Evolutionary conservation across 2,797 vertebrate genomes (phyloP), one percentile per base, ranked within the genome.

Genomic region (Serranus cabrilla): DNA sequence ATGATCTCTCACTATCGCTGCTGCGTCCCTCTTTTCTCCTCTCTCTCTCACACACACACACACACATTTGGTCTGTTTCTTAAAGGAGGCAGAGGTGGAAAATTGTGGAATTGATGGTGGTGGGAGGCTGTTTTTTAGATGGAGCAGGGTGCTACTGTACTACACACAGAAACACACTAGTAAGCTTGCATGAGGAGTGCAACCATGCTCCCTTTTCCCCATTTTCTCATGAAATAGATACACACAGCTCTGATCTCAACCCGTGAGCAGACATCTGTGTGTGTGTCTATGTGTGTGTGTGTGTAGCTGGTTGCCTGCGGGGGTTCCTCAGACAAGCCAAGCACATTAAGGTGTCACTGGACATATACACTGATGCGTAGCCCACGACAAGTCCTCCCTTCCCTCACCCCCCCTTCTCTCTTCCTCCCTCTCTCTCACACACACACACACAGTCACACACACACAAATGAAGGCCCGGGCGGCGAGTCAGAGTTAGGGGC

Each of bases 291-390:
- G 56, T 63, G 56, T 51, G 27, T 45, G 23, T 23, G 21, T 40
- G 39, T 57, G 61, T 57, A 17, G 31, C 27, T 40, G 45, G 60
- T 62, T 78, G 77, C 83, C 91, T 70, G 67, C 54, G 37, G 93
- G 90, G 83, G 77, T 86, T 86, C 80, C 85, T 82, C 67, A 88
- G 87, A 92, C 92, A 92, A 91, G 92, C 89, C 88, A 87, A 91
- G 91, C 89, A 92, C 92, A 93, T 92, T 92, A 93, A 92, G 89
- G 93, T 93, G 91, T 92, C 91, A 91, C 84, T 88, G 91, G 90
- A 92, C 91, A 90, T 90, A 87, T 93, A 81, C 90, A 88, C 74
- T 89, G 90, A 91, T 90, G 91, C 90, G 81, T 90, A 73, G 78
- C 82, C 63, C 66, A 62, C 62, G 71, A 86, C 84, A 81, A 71